Evolutionary conservation across 2,888 invertebrate genomes (phyloP), one percentile per base, ranked within the genome.

Genomic region (Branchipolynoe longqiensis): DNA sequence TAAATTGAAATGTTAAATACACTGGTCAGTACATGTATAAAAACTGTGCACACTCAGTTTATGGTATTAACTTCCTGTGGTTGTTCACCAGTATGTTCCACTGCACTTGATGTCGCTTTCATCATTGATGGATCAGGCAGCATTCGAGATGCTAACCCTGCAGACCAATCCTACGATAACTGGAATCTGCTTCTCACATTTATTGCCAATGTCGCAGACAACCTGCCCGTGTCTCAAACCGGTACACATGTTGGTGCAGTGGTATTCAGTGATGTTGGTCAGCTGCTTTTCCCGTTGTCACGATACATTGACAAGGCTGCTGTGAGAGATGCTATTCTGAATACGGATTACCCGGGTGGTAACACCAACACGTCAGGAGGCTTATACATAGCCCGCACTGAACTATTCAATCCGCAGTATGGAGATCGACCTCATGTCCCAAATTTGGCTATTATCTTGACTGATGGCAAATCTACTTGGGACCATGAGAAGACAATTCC

Each of bases 41-140:
- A n/a, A n/a, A n/a, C n/a, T n/a, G n/a, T 12, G 18, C 8, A 48
- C 48, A 48, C 8, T 48, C 18, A 12, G 48, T 48, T 48, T 8
- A 48, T 12, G 18, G 18, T 48, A 48, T 62, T 25, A 3, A 62
- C 28, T 31, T 62, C 62, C 8, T 31, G 31, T 62, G 14, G 14
- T 31, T 62, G 33, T 62, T 31, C 62, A 62, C 28, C 62, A 62
- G 62, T 22, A 31, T 62, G 62, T 33, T 12, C 62, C 33, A 31
- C 62, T 31, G 62, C 28, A 8, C 8, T 62, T 28, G 62, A 62
- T 31, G 62, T 62, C 33, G 62, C 22, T 25, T 87, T 87, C 73
- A 85, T 87, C 18, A 56, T 87, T 22, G 87, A 87, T 62, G 85
- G 85, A 59, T 85, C 85, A 0, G 87, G 87, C 25, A 87, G 87